phyloP scores from a whole-genome alignment of 2,888 invertebrate genomes.

The Andricus quercusramuli region DNA sequence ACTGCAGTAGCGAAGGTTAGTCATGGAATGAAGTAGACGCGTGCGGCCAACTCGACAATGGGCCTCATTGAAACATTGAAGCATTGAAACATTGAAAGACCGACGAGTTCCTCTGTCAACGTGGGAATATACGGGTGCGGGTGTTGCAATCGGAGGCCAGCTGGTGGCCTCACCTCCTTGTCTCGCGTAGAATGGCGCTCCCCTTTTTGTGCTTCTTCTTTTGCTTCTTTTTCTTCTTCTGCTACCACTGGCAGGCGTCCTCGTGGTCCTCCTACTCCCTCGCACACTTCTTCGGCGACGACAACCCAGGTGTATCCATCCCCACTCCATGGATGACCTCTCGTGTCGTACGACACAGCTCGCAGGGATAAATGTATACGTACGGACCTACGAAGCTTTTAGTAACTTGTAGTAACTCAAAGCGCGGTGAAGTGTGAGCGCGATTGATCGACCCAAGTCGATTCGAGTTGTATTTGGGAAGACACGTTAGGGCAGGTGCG shows the following conservation, averaged over 20 bases:
- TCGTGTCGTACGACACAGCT: slow-evolving; percentile 73
- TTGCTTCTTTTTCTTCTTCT: slow-evolving; percentile 35
- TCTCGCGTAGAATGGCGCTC: slow-evolving; percentile 49
- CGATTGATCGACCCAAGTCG: slow-evolving; percentile 43
- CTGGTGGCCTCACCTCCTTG: slow-evolving; percentile 53
- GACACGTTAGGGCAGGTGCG: not conserved
- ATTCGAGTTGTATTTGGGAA: slow-evolving; percentile 31
- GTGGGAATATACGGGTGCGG: slow-evolving; percentile 64
- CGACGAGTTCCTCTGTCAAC: slow-evolving; percentile 64
- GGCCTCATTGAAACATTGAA: slow-evolving; percentile 58
- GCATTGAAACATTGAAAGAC: slow-evolving; percentile 48
- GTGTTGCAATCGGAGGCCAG: slow-evolving; percentile 65
- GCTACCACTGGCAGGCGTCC: slow-evolving; percentile 52
- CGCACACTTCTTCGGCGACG: slow-evolving; percentile 53
- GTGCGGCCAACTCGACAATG: slow-evolving; percentile 63
- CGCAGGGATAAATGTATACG: slow-evolving; percentile 77
- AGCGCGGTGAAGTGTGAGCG: slow-evolving; percentile 56
- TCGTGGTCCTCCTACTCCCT: slow-evolving; percentile 46
- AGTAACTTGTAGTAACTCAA: slow-evolving; percentile 61
- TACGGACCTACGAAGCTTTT: slow-evolving; percentile 72
- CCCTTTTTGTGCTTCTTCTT: slow-evolving; percentile 52
- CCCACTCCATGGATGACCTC: slow-evolving; percentile 75
- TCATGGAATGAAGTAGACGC: slow-evolving; percentile 47
- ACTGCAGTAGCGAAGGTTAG: slow-evolving; percentile 53
- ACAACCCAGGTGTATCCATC: slow-evolving; percentile 64